A percentile compares a stretch with the other conserved stretches of the same genome.
phyloP scores from a whole-genome alignment of 1,140 invertebrate genomes.

The Bombus difficillimus region DNA sequence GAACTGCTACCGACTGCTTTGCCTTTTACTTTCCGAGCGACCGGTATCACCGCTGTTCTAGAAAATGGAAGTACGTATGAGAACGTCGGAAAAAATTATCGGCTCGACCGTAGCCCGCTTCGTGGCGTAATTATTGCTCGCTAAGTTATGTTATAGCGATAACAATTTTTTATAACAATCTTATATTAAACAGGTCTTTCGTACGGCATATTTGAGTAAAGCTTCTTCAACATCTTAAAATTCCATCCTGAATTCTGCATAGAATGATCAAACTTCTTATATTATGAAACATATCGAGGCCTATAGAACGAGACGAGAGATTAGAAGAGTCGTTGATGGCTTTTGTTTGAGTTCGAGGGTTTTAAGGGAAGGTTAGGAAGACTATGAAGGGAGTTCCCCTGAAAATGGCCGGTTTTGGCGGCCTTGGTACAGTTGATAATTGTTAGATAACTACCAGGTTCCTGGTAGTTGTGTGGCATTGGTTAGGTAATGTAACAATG shows the following conservation, averaged over 20 bases:
- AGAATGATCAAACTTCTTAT: no score
- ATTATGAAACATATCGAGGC: no score
- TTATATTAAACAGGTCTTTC: no score
- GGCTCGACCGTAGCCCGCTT: neutral
- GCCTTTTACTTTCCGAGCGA: slow-evolving; percentile 48
- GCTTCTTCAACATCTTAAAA: no score
- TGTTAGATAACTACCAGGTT: slow-evolving; percentile 1
- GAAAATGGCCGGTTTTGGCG: neutral
- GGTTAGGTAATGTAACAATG: slow-evolving; percentile 4
- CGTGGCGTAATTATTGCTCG: slow-evolving; percentile 18
- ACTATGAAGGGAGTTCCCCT: neutral
- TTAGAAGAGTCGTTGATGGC: neutral
- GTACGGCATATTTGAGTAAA: no score
- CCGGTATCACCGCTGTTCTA: slow-evolving; percentile 32
- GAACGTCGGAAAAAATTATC: slow-evolving; percentile 34
- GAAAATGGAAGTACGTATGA: slow-evolving; percentile 4
- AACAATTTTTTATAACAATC: neutral
- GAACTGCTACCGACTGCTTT: neutral
- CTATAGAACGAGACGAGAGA: neutral
- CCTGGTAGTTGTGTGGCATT: slow-evolving; percentile 16
- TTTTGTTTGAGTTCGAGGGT: neutral
- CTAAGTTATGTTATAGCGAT: neutral
- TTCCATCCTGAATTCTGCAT: no score
- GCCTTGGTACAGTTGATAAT: slow-evolving; percentile 6
- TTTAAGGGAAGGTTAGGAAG: neutral